Evolutionary conservation across 1,140 invertebrate genomes (phyloP).

Genomic region (Hypothenemus hampei): DNA sequence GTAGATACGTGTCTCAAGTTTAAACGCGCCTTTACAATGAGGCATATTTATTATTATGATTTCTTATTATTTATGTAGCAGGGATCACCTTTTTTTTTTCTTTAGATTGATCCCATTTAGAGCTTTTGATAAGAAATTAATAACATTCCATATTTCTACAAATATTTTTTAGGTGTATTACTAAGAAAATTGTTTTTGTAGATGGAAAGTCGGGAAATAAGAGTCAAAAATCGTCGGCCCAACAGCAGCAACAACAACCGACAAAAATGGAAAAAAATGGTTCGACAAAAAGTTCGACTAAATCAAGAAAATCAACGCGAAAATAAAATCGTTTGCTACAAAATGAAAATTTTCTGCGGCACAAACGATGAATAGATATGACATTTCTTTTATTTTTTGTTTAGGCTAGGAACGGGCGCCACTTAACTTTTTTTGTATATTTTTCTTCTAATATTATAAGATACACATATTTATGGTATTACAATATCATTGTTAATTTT

Average conservation of each 20-base stretch:
- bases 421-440: neutral
- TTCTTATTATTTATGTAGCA: too few relatives aligned
- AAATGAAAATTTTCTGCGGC: too few relatives aligned
- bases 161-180: conserved; percentile 22
- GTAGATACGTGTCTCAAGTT: too few relatives aligned
- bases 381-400: neutral
- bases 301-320: conserved; percentile 11
- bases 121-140: neutral
- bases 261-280: neutral
- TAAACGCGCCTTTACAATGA: too few relatives aligned
- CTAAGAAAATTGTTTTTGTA: conserved; percentile 26
- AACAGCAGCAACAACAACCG: too few relatives aligned
- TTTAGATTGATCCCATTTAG: conserved; percentile 14
- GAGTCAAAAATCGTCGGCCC: too few relatives aligned
- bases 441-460: neutral
- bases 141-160: neutral
- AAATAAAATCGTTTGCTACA: conserved; percentile 9
- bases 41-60: too few relatives aligned
- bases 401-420: neutral
- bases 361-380: neutral
- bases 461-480: neutral
- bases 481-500: too few relatives aligned
- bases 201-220: conserved; percentile 18
- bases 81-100: too few relatives aligned
- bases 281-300: neutral